Evolutionary conservation across 2,113 vertebrate genomes (phyloP), one percentile per base, ranked within the genome.

Genomic region (Pelodiscus sinensis): DNA sequence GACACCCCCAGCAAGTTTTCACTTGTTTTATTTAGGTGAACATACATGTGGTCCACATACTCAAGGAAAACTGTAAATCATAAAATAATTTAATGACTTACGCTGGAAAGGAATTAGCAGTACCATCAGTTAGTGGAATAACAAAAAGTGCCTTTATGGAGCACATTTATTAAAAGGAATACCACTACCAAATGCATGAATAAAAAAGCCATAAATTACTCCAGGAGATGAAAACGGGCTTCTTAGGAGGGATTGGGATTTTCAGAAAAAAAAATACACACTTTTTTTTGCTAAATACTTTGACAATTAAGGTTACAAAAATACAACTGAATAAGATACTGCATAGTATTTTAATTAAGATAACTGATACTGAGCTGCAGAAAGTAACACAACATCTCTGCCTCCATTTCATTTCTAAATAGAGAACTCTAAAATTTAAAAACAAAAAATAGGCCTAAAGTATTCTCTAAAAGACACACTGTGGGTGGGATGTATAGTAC

Each of bases 71-170:
- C 50, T 97, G 94, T 92, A 94, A 16, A 96, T 97, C 96, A 92
- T 95, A 97, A 98, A 98, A 98, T 98, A 98, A 98, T 93, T 98
- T 98, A 98, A 98, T 95, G 98, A 97, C 92, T 86, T 93, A 15
- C 57, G 95, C 95, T 95, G 96, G 60, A 96, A 89, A 54, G 85
- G 80, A 94, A 92, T 91, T 97, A 97, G 96, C 97, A 98, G 97
- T 97, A 98, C 97, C 98, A 98, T 97, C 5, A 2, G 81, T 95
- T 96, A 97, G 93, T 96, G 95, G 95, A 97, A 97, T 85, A 97
- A 96, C 96, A 97, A 96, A 94, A 97, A 97, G 93, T 82, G 73
- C 93, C 93, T 94, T 96, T 44, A 14, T 51, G 84, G 92, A 96
- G 94, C 94, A 83, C n/a, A 84, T 62, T 73, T 84, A 35, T 55